These are phyloP conservation scores for Gari tellinella DNA, from an alignment of 2,888 invertebrate species.

Conservation along the genomic window DNA sequence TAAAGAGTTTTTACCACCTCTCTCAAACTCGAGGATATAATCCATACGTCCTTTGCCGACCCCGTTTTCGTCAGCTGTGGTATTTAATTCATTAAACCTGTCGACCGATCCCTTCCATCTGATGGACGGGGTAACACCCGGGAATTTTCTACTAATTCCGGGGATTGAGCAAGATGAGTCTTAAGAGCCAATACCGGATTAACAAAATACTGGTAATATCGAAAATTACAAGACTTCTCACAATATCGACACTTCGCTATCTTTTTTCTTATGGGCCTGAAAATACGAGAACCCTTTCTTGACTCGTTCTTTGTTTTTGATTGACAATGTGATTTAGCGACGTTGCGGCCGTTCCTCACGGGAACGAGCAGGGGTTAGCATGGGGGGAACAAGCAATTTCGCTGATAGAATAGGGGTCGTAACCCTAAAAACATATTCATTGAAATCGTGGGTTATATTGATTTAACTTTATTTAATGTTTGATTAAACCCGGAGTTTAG, in stretches of 20 bases:
- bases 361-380: conserved; percentile 49
- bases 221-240: conserved; percentile 43
- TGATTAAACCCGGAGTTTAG: conserved; percentile 29
- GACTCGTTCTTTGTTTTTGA: conserved; percentile 58
- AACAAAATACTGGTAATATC: conserved; percentile 46
- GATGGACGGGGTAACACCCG: conserved; percentile 37
- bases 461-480: conserved; percentile 28
- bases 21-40: too few species aligned
- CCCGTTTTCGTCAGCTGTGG: too few species aligned
- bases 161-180: conserved; percentile 37
- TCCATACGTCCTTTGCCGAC: too few species aligned
- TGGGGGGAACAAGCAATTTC: conserved; percentile 60
- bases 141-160: conserved; percentile 30
- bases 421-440: conserved; percentile 53
- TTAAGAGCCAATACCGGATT: conserved; percentile 40
- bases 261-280: conserved; percentile 41
- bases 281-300: conserved; percentile 31
- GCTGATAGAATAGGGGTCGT: conserved; percentile 57
- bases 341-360: conserved; percentile 40
- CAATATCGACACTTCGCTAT: conserved; percentile 43
- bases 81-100: conserved; percentile 31
- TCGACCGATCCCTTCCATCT: conserved; percentile 14
- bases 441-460: conserved; percentile 11
- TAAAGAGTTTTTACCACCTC: too few species aligned
- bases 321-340: conserved; percentile 60